Conservation (phyloP, 37 sponge, comb jelly and placozoan species). For the Lycopodina hypogea region DNA sequence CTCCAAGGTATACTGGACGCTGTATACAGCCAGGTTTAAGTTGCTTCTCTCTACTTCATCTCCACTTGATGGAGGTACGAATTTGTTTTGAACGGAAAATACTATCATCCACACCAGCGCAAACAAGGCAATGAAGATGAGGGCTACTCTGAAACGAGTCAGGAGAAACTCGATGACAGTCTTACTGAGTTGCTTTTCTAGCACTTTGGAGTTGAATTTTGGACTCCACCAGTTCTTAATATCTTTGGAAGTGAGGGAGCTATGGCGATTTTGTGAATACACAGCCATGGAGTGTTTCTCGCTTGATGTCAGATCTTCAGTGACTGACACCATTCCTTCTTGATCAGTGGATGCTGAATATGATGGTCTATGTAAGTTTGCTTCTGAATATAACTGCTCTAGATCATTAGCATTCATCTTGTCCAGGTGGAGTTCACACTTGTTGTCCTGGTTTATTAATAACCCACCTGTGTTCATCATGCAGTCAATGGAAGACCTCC, state of each 20-base stretch:
- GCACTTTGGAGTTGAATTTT: constrained; percentile 46
- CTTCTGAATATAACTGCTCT: constrained; percentile 24
- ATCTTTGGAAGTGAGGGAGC: not conserved
- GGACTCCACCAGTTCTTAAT: constrained; percentile 59
- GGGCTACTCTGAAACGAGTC: constrained; percentile 50
- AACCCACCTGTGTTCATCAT: constrained; percentile 32
- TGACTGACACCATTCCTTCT: not conserved
- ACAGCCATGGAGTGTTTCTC: constrained; percentile 1
- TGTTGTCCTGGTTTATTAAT: constrained; percentile 15
- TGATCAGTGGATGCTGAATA: not conserved
- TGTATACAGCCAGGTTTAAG: constrained; percentile 19
- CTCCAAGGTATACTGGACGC: constrained; percentile 28
- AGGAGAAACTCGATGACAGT: constrained; percentile 72
- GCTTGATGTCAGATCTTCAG: not conserved
- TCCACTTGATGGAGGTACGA: constrained; percentile 2
- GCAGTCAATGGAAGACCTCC: constrained; percentile 50
- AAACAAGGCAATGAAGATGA: constrained; percentile 58
- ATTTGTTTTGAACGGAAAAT: constrained; percentile 57
- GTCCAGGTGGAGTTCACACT: constrained; percentile 27
- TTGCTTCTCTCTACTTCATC: not conserved
- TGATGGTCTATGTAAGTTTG: not conserved
- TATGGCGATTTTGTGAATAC: not conserved
- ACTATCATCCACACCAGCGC: constrained; percentile 69
- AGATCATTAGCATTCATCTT: constrained; percentile 25
- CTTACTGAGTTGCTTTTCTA: constrained; percentile 56